Evolutionary conservation across 2,113 vertebrate genomes (phyloP), one percentile per base, ranked within the genome.

Genomic region (Perccottus glenii): DNA sequence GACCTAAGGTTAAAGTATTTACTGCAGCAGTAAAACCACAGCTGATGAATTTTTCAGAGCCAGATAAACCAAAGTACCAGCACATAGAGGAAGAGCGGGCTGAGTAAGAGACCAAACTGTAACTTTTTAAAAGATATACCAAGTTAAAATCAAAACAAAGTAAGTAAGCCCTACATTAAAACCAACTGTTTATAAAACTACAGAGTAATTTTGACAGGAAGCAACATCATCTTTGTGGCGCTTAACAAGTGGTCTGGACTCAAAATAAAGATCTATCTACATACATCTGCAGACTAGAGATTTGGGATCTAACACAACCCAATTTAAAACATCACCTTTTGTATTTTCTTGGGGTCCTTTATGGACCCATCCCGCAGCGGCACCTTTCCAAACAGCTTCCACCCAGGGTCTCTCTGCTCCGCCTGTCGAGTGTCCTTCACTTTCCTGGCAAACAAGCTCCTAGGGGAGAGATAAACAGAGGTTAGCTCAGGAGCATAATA

Each of bases 371-470:
- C 95, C 64, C 91, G 86, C 3, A 80, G 90, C 9, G 94, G 91
- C 15, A 91, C 90, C 90, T 92, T 97, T 55, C 95, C 95, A 89
- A 98, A 98, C 45, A 98, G 91, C 77, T 94, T 98, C 96, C 95
- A 98, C 38, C 95, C 94, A 44, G 91, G 87, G 81, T 96, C 94
- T 75, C 70, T 92, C 58, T 90, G 93, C 64, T 92, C 94, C 73
- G 88, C 90, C 46, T 89, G 81, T 81, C 82, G 89, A 77, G 88
- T 75, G 78, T 91, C 95, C 88, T 93, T 96, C 59, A 78, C 84
- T 81, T 90, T 95, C 85, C 93, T 94, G 84, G 94, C 86, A 92
- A 98, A 96, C 81, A 97, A 90, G 88, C 90, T 95, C 93, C 96
- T 97, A 84, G 1, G 66, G 82, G 74, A 80, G 74, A 67, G 4